Evolutionary conservation across 23 tunicate genomes (phyloP), one percentile per base, ranked within the genome.

Genomic region (Phallusia fumigata): DNA sequence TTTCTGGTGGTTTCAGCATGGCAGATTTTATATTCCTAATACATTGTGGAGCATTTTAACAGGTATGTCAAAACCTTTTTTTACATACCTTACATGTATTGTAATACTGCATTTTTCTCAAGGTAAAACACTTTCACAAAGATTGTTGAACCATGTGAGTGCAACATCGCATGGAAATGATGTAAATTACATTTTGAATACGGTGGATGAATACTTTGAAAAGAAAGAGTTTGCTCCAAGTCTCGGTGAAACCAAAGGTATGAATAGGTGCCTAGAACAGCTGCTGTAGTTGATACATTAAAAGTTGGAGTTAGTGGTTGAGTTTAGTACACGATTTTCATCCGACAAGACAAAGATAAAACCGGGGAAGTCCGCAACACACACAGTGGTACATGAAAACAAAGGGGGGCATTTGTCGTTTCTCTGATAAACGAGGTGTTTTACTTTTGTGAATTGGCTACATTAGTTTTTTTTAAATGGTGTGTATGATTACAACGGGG

Each of bases 1-100:
- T 79, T 86, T 87, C 76, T 91, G 96, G 96, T 91, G 96, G 96
- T 91, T 86, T 91, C 76, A 87, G 0, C 31, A 72, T 33, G 96
- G 96, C 21, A 86, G 84, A 36, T 89, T 91, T 65, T 86, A 86
- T 83, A 53, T 91, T 34, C 96, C 96, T 11, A 73, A 83, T 50
- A 86, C 52, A 33, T 76, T 81, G n/a, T 81, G 83, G 83, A 85
- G 33, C 50, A 19, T 84, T 76, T 30, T 85, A 32, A 79, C 95
- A 85, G 89, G 95, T 90, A 30, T n/a, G 85, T 13, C 5, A 58
- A 21, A 58, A 24, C 16, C 28, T 58, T 13, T 51, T 51, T 51
- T 51, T 18, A 51, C 18, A 51, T 13, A 51, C 58, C 58, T 13
- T 51, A 51, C 18, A 15, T 51, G 58, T 18, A 51, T 15, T 18